Evolutionary conservation across 92 coral and sea anemone genomes (phyloP).

Genomic region (Porites divaricata): DNA sequence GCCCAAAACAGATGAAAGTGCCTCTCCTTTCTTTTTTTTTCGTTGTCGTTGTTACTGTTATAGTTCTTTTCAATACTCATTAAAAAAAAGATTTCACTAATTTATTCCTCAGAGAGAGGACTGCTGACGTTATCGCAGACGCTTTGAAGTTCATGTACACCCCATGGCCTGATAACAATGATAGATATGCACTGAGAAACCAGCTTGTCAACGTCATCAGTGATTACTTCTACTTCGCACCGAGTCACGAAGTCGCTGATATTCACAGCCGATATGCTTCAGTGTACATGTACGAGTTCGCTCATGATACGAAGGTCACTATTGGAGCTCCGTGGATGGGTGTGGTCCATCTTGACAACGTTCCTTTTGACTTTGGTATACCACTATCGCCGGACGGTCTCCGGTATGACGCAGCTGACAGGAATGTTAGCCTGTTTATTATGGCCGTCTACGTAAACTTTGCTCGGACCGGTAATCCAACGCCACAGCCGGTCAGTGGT

Average conservation of each 20-base stretch:
- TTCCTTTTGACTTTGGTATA: neutral
- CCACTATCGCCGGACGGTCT: neutral
- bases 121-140: slow-evolving; percentile 40
- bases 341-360: neutral
- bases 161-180: slow-evolving; percentile 44
- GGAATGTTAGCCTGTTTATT: neutral
- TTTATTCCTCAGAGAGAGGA: neutral
- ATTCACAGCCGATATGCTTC: slow-evolving; percentile 40
- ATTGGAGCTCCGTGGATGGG: slow-evolving; percentile 10
- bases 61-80: too few relatives aligned
- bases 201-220: slow-evolving; percentile 46
- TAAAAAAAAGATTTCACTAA: neutral
- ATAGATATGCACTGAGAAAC: slow-evolving; percentile 36
- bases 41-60: too few relatives aligned
- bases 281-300: slow-evolving; percentile 57
- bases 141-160: slow-evolving; percentile 60
- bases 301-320: slow-evolving; percentile 1
- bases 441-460: neutral
- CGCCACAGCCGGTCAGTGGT: neutral
- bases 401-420: neutral
- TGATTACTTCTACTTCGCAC: slow-evolving; percentile 55
- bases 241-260: slow-evolving; percentile 45
- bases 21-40: too few relatives aligned
- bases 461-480: neutral
- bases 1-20: too few relatives aligned